Base-by-base conservation (phyloP, 1,140 invertebrate species). In the Drosophila lacteicornis region DNA sequence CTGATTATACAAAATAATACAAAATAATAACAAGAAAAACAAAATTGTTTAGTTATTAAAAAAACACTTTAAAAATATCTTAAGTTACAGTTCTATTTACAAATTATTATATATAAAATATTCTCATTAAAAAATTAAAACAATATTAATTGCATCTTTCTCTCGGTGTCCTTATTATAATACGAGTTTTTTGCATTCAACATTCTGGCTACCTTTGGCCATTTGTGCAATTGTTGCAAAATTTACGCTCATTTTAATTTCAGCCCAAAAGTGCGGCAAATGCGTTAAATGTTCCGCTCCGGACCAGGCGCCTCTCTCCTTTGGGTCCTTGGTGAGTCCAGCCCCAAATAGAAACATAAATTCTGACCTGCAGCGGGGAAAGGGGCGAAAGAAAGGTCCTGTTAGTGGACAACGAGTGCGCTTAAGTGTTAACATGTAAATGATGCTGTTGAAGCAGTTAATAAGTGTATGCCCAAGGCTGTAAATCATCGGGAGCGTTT, bases 381-480 rank as follows among this genome's bases (percentile, higher is more conserved):
- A 49, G 78, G 33, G 36, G 67, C 65, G 22, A 27, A 13, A 15
- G 43, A 61, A 57, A 62, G 47, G 63, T 70, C 53, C 51, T 55
- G 68, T 30, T 62, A 49, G 57, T 61, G 69, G 45, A 58, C 62
- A 79, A 79, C 82, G 82, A 79, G 85, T 91, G 91, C 73, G 79
- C 77, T 88, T 91, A 92, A 92, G 86, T 92, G 91, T 92, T 91
- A 92, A 92, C 91, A 92, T 82, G 91, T 91, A 92, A 92, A 92
- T 92, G 83, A 92, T 91, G 83, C 76, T 85, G 78, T 76, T 68
- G 75, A 59, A 74, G 77, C 65, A 85, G 85, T 90, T 90, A 90
- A 90, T 90, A 91, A 91, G 84, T 88, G 81, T 75, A 65, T 81
- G 45, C 73, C 75, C 68, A 69, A 81, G 71, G 67, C 68, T 74